Base-by-base conservation (phyloP, 2,797 vertebrate species). In the Vespertilio murinus region DNA sequence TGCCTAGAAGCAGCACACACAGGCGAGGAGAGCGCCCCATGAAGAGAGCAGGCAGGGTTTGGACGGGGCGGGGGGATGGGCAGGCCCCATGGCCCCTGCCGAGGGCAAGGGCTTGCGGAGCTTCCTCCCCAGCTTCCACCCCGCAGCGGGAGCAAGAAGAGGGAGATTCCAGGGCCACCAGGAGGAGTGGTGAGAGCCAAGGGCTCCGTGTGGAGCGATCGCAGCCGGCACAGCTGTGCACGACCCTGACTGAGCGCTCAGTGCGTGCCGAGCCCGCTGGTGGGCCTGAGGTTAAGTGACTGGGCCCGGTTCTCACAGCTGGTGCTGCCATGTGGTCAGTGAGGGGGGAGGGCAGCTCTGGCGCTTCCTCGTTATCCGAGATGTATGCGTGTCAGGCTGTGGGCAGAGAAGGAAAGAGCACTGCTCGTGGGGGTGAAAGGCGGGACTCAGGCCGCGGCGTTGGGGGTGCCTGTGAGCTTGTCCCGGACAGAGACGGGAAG, bases 1-100 rank as follows among this genome's bases (percentile, higher is more conserved):
- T 99, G 91, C 99, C 99, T 99, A 80, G 94, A 97, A 98, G 56
- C 42, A 93, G 54, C 38, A 84, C 42, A 83, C 42, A 59, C 0
- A 56, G n/a, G 67, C 49, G 42, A 67, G 54, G 52, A 69, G 25
- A 52, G 30, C 0, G 6, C 17, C 16, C 23, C 45, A 3, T 28
- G 8, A 64, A 23, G 70, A 52, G 81, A 2, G 2, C 1, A 38
- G 33, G 23, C 74, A 18, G 47, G 25, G 59, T 61, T 61, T 30
- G 12, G 56, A 30, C 14, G 59, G 5, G 10, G 35, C 11, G 4
- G 35, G 73, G 13, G 14, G 10, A 6, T 3, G 8, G 67, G 23
- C 18, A 9, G 40, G 9, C 10, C 70, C 64, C 14, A 5, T 1
- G 38, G 52, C 9, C 54, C 30, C 14, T 4, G 2, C 13, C 11